Conservation (phyloP, 1,140 invertebrate species). For the Lucilia sericata region DNA sequence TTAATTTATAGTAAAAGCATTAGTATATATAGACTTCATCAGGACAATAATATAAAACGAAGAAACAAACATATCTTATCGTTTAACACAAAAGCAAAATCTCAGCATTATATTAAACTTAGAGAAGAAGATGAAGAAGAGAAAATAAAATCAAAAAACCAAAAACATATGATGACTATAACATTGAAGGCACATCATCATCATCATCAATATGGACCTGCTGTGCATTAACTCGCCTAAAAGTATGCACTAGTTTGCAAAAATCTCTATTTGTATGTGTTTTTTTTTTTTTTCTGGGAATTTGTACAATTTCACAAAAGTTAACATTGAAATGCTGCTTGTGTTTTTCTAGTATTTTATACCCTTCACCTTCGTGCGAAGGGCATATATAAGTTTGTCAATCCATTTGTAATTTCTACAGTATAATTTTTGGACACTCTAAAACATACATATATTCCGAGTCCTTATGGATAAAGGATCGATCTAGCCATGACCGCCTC, state of each 20-base stretch:
- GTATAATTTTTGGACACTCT: no score
- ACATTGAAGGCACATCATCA: no score
- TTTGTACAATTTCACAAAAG: conserved; percentile 34
- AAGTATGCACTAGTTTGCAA: neutral
- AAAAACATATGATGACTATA: conserved; percentile 24
- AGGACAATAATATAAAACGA: neutral
- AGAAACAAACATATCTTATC: neutral
- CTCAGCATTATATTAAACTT: conserved; percentile 10
- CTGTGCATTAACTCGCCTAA: neutral
- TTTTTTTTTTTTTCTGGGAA: no score
- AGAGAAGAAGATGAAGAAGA: neutral
- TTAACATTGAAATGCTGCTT: conserved; percentile 39
- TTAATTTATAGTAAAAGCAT: no score
- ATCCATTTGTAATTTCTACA: no score
- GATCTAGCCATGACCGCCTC: no score
- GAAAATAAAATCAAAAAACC: neutral
- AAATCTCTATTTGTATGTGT: neutral
- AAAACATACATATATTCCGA: no score
- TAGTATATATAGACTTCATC: neutral
- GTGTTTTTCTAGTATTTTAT: neutral
- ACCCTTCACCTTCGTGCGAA: no score
- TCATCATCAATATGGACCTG: no score
- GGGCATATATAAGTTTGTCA: no score
- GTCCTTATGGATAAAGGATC: no score
- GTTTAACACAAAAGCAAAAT: conserved; percentile 3